Evolutionary conservation across 1,140 invertebrate genomes (phyloP).

Genomic region (Himalopsyche phryganea): DNA sequence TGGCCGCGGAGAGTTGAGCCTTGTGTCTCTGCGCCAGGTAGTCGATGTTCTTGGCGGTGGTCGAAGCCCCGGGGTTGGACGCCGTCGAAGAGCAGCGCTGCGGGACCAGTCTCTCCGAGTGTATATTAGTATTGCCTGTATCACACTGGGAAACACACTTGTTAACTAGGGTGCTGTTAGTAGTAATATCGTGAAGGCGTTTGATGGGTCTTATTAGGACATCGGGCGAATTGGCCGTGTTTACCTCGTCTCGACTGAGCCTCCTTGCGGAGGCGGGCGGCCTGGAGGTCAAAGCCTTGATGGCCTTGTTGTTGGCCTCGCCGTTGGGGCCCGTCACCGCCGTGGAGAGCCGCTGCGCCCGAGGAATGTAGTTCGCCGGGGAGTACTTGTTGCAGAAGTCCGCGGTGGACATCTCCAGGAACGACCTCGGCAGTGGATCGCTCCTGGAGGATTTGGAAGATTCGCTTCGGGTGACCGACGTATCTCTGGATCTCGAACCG

Average conservation of each 20-base stretch:
- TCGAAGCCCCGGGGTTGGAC: conserved; percentile 42
- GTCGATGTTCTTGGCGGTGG: conserved; percentile 55
- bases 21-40: conserved; percentile 38
- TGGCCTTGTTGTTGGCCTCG: conserved; percentile 38
- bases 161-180: no score
- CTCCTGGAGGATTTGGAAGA: conserved; percentile 40
- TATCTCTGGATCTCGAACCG: conserved; percentile 36
- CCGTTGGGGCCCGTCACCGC: conserved; percentile 56
- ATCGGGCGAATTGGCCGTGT: no score
- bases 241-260: no score
- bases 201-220: no score
- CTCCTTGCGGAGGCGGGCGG: not conserved
- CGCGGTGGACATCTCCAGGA: conserved; percentile 49
- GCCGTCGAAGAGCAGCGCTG: no score
- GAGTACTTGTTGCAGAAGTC: conserved; percentile 63
- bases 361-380: conserved; percentile 59
- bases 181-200: no score
- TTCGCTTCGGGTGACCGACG: conserved; percentile 40
- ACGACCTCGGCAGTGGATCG: conserved; percentile 35
- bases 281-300: not conserved
- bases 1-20: conserved; percentile 40
- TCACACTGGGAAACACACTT: no score
- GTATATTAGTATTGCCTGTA: no score
- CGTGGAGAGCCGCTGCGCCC: conserved; percentile 52
- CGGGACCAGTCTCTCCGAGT: no score